phyloP scores from a whole-genome alignment of 2,888 invertebrate genomes.

The Beris chalybata region DNA sequence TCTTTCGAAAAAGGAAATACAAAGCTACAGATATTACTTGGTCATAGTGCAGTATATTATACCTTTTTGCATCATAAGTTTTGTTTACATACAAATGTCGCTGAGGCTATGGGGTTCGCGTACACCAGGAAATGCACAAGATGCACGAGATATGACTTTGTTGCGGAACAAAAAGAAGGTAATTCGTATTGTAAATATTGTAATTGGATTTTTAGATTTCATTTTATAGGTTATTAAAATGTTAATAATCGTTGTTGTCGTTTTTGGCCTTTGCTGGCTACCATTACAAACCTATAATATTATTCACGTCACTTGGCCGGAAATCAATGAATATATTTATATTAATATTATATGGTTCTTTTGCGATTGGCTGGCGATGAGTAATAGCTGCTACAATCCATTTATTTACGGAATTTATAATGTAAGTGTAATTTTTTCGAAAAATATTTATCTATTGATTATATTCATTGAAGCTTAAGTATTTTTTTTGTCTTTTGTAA shows the following conservation, averaged over 20 bases:
- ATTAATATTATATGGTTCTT: slow-evolving; percentile 86
- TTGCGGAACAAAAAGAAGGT: slow-evolving; percentile 84
- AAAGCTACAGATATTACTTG: slow-evolving; percentile 58
- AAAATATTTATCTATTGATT: too few relatives aligned
- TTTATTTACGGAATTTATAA: slow-evolving; percentile 89
- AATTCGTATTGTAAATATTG: slow-evolving; percentile 40
- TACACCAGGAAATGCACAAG: slow-evolving; percentile 78
- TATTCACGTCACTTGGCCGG: slow-evolving; percentile 68
- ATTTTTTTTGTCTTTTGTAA: too few relatives aligned
- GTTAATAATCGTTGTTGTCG: slow-evolving; percentile 79
- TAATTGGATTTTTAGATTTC: not conserved
- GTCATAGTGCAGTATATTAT: slow-evolving; percentile 71
- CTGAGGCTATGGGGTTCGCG: slow-evolving; percentile 77
- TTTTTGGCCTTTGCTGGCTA: slow-evolving; percentile 83
- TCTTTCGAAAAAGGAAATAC: slow-evolving; percentile 57
- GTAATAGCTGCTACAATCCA: slow-evolving; percentile 87
- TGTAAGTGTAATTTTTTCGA: slow-evolving; percentile 61
- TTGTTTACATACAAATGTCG: slow-evolving; percentile 79
- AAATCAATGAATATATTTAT: slow-evolving; percentile 73
- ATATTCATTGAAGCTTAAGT: too few relatives aligned
- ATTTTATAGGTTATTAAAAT: slow-evolving; percentile 78
- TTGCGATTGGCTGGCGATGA: slow-evolving; percentile 86
- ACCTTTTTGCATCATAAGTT: slow-evolving; percentile 79
- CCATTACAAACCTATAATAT: slow-evolving; percentile 77
- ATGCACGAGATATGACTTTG: slow-evolving; percentile 75